These are phyloP conservation scores for Stichodactyla mertensii DNA, from an alignment of 64 coral and sea anemone genomes.

Conservation along the genomic window DNA sequence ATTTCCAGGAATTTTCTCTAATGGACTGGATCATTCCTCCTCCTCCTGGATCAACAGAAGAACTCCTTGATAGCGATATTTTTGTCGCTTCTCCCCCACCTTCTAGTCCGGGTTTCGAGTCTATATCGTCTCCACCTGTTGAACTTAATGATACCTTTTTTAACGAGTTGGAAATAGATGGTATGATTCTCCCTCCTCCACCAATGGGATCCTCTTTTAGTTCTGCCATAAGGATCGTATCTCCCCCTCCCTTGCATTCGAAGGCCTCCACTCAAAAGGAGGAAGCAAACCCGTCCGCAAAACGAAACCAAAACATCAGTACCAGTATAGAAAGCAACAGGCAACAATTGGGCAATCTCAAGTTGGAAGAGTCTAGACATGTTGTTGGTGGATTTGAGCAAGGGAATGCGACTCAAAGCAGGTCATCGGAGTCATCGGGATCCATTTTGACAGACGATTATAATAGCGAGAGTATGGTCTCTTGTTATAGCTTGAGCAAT, in stretches of 20 bases:
- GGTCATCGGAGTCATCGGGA: not conserved
- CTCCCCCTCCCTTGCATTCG: slow-evolving; percentile 38
- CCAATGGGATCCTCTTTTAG: slow-evolving; percentile 32
- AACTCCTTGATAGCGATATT: slow-evolving; percentile 58
- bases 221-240: slow-evolving; percentile 36
- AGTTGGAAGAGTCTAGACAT: not conserved
- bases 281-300: not conserved
- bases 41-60: slow-evolving; percentile 55
- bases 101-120: not conserved
- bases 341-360: not conserved
- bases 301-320: not conserved
- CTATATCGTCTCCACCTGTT: slow-evolving; percentile 14
- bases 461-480: not conserved
- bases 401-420: not conserved
- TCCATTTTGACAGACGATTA: not conserved
- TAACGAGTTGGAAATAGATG: slow-evolving; percentile 38
- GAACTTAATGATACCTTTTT: slow-evolving; percentile 16
- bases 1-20: slow-evolving; percentile 15
- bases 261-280: not conserved
- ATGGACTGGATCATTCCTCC: slow-evolving; percentile 74
- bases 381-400: not conserved
- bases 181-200: slow-evolving; percentile 67
- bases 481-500: slow-evolving; percentile 20
- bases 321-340: not conserved
- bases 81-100: slow-evolving; percentile 62